Evolutionary conservation across 2,797 vertebrate genomes (phyloP).

Genomic region (Cuculus canorus): DNA sequence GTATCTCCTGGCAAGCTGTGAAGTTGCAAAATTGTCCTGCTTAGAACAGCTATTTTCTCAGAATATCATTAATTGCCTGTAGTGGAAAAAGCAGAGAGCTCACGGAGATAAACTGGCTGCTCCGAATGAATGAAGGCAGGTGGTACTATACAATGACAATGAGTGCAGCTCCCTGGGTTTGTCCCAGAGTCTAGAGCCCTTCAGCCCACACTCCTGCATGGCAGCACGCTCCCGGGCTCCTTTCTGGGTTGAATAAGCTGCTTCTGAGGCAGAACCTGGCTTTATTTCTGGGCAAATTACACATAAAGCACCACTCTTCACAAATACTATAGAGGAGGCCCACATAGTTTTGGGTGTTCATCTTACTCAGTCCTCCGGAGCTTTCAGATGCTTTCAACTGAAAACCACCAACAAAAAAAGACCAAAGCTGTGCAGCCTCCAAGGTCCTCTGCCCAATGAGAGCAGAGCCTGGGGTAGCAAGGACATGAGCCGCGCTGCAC

Average conservation of each 20-base stretch:
- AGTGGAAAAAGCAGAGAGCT: not conserved
- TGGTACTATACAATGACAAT: not conserved
- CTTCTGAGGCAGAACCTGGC: not conserved
- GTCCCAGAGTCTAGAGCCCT: not conserved
- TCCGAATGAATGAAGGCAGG: not conserved
- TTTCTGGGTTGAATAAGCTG: not conserved
- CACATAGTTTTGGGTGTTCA: not conserved
- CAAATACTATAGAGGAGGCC: too few relatives aligned
- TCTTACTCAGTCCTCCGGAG: not conserved
- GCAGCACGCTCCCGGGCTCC: fast-evolving
- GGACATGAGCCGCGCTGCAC: not conserved
- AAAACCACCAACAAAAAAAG: not conserved
- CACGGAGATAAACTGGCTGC: fast-evolving
- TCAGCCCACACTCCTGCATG: not conserved
- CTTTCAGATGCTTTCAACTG: not conserved
- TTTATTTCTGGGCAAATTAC: not conserved
- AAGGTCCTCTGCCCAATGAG: too few relatives aligned
- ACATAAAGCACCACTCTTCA: not conserved
- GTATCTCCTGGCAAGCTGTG: not conserved
- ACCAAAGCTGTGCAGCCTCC: too few relatives aligned
- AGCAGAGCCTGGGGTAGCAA: not conserved
- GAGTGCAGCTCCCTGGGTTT: not conserved
- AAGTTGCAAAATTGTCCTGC: not conserved
- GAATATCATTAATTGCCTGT: not conserved
- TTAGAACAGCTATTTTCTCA: not conserved